phyloP scores from a whole-genome alignment of 2,888 invertebrate genomes.

The Spodoptera exigua region DNA sequence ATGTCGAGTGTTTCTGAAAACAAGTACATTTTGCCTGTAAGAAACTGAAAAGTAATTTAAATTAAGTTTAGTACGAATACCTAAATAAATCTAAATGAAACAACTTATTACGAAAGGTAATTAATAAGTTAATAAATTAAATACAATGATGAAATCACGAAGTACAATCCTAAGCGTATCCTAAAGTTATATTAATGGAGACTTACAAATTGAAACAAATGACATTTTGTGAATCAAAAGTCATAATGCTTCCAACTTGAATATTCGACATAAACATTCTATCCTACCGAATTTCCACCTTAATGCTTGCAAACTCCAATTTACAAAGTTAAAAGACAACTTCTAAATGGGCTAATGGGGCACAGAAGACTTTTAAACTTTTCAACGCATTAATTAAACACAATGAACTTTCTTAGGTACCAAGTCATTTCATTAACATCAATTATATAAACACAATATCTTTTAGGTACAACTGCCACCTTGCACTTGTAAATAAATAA shows the following conservation, averaged over 20 bases:
- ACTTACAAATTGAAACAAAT: conserved; percentile 39
- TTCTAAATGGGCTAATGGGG: conserved; percentile 61
- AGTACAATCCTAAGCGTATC: conserved; percentile 1
- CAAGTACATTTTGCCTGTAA: background rate
- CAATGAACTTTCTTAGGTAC: conserved; percentile 51
- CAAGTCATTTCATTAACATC: conserved; percentile 41
- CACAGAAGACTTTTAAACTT: conserved; percentile 60
- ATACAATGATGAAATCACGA: conserved; percentile 11
- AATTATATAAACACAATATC: conserved; percentile 40
- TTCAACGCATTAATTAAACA: conserved; percentile 65
- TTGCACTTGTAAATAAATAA: too few relatives aligned
- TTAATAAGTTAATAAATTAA: background rate
- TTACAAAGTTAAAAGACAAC: conserved; percentile 58
- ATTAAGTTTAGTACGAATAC: background rate
- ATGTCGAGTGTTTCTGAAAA: too few relatives aligned
- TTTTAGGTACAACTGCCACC: conserved; percentile 9
- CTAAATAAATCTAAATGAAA: background rate
- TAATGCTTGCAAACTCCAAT: conserved; percentile 55
- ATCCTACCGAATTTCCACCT: conserved; percentile 45
- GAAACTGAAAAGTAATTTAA: conserved; percentile 1
- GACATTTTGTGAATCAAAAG: conserved; percentile 26
- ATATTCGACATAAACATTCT: conserved; percentile 46
- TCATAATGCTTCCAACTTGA: conserved; percentile 41
- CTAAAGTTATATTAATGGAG: conserved; percentile 14
- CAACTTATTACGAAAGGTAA: background rate